These are phyloP conservation scores for Scaptomyza tumidula DNA, from an alignment of 2,888 invertebrate genomes.

Conservation along the genomic window DNA sequence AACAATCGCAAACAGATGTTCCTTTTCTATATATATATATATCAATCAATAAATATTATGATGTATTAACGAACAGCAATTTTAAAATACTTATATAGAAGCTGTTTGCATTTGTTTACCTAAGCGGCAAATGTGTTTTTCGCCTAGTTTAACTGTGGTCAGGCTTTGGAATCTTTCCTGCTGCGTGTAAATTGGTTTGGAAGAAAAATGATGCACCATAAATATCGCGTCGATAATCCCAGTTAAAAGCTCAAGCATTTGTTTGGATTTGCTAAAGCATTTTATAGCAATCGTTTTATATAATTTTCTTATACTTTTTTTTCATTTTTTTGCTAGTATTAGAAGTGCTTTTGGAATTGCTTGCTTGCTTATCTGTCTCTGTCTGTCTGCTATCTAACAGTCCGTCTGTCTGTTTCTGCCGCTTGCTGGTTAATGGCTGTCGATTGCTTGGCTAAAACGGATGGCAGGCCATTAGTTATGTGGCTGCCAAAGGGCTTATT, in stretches of 20 bases:
- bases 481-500: conserved; percentile 74
- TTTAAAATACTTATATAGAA: conserved; percentile 19
- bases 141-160: conserved; percentile 31
- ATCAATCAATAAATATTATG: conserved; percentile 1
- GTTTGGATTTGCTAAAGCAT: conserved; percentile 66
- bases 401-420: not conserved
- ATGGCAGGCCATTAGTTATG: conserved; percentile 73
- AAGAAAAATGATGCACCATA: conserved; percentile 72
- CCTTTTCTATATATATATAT: not conserved
- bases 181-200: conserved; percentile 29
- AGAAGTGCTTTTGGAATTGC: conserved; percentile 30
- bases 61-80: conserved; percentile 1
- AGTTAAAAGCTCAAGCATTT: conserved; percentile 76
- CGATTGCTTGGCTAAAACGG: conserved; percentile 62
- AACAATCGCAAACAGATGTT: conserved; percentile 10
- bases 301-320: conserved; percentile 3
- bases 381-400: not conserved
- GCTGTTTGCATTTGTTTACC: conserved; percentile 28
- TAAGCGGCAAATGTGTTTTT: conserved; percentile 1
- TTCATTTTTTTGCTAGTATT: conserved; percentile 26
- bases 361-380: not conserved
- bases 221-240: conserved; percentile 75
- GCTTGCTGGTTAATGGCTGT: conserved; percentile 66
- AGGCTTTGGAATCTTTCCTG: conserved; percentile 9
- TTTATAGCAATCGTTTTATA: conserved; percentile 49